These are phyloP conservation scores for Microchirus variegatus DNA, from an alignment of 2,797 vertebrate genomes.

Conservation along the genomic window DNA sequence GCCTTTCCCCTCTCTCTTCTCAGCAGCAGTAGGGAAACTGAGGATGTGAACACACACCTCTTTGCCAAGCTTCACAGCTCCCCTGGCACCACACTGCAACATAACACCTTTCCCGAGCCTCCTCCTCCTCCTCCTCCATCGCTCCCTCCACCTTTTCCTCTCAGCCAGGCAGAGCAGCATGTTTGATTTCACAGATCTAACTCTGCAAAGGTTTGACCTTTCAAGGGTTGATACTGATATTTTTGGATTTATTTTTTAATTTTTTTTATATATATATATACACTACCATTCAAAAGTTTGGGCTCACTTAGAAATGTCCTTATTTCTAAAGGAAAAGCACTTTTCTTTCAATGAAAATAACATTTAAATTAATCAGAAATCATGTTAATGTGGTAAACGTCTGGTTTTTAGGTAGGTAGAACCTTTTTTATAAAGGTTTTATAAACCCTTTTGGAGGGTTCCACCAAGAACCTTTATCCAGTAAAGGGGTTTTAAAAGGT, in stretches of 20 bases:
- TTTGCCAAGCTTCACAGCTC: slow-evolving; percentile 78
- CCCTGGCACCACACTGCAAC: slow-evolving; percentile 76
- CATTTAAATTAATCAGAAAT: too few relatives aligned
- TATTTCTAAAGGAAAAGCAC: too few relatives aligned
- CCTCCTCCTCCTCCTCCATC: slow-evolving; percentile 38
- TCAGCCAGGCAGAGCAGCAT: slow-evolving; percentile 63
- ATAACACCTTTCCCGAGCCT: slow-evolving; percentile 75
- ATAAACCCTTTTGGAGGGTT: too few relatives aligned
- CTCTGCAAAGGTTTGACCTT: slow-evolving; percentile 66
- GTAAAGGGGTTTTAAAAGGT: too few relatives aligned
- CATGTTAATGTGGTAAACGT: too few relatives aligned
- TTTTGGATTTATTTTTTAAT: slow-evolving; percentile 55
- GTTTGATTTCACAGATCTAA: slow-evolving; percentile 65
- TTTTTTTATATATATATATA: too few relatives aligned
- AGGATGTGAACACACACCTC: slow-evolving; percentile 66
- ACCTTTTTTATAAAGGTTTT: too few relatives aligned
- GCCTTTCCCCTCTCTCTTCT: slow-evolving; percentile 32
- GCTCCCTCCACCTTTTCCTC: slow-evolving; percentile 52
- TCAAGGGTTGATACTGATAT: slow-evolving; percentile 55
- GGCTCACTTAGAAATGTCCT: too few relatives aligned
- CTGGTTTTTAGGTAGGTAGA: too few relatives aligned
- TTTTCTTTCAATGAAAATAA: too few relatives aligned
- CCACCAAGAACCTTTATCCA: too few relatives aligned
- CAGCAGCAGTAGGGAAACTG: slow-evolving; percentile 50
- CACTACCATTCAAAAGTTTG: too few relatives aligned